Evolutionary conservation across 2,888 invertebrate species (phyloP).

Genomic region (Phyllotreta striolata): DNA sequence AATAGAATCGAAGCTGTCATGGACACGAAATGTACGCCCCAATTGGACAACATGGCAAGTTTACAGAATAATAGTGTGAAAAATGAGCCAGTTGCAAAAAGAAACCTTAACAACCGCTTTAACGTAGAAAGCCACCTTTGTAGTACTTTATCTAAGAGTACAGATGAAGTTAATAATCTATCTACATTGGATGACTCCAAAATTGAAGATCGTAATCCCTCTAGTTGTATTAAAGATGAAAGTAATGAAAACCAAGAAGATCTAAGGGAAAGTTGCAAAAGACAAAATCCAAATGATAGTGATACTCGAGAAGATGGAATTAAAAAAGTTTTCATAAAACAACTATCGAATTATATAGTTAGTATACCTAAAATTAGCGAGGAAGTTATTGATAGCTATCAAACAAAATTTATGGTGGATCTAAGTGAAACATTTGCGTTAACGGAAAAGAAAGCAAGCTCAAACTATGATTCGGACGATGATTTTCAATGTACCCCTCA

Average conservation of each 20-base stretch:
- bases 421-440: slow-evolving; percentile 15
- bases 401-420: slow-evolving; percentile 12
- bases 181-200: too few relatives aligned
- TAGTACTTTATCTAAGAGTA: background rate
- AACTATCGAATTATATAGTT: slow-evolving; percentile 12
- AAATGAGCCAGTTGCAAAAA: slow-evolving; percentile 15
- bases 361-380: slow-evolving; percentile 11
- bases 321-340: slow-evolving; percentile 1
- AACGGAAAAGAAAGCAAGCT: slow-evolving; percentile 22
- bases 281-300: slow-evolving; percentile 15
- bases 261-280: slow-evolving; percentile 1
- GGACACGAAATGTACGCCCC: too few relatives aligned
- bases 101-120: slow-evolving; percentile 24
- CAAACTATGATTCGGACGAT: slow-evolving; percentile 21
- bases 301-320: background rate
- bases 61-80: background rate
- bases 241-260: too few relatives aligned
- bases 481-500: background rate
- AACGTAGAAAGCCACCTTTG: background rate
- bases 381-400: background rate
- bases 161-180: background rate
- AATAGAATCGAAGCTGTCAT: too few relatives aligned
- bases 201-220: too few relatives aligned
- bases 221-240: background rate
- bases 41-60: background rate